These are phyloP conservation scores for Corythaixoides concolor DNA, from an alignment of 2,113 vertebrate species.

Conservation along the genomic window DNA sequence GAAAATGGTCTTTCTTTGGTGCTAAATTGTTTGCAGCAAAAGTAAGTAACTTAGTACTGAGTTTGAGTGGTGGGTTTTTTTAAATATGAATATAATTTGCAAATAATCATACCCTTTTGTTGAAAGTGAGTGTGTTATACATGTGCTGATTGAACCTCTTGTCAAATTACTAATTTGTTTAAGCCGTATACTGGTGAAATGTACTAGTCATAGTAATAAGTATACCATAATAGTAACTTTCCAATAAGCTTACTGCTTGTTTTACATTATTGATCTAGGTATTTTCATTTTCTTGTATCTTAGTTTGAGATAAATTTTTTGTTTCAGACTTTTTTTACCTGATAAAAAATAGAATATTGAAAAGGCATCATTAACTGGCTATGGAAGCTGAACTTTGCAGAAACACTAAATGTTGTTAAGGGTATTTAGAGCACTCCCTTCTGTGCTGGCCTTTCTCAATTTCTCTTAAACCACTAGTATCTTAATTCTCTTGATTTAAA, in stretches of 20 bases:
- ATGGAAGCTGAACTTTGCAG: not conserved
- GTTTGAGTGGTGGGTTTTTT: accelerated
- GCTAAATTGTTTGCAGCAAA: slow-evolving; percentile 91
- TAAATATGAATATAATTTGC: not conserved
- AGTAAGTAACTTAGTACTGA: slow-evolving; percentile 74
- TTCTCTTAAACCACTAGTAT: not conserved
- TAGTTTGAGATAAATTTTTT: not conserved
- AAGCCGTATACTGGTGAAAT: not conserved
- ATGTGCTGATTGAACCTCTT: not conserved
- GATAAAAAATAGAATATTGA: not conserved
- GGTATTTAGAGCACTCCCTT: not conserved
- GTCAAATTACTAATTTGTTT: not conserved
- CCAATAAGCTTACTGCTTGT: not conserved
- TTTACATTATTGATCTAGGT: not conserved
- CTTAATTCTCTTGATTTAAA: not conserved
- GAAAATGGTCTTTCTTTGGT: slow-evolving; percentile 96
- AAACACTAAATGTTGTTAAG: not conserved
- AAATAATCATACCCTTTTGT: not conserved
- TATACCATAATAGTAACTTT: not conserved
- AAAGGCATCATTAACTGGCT: not conserved
- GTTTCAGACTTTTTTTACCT: not conserved
- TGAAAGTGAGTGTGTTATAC: not conserved
- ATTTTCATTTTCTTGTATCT: not conserved
- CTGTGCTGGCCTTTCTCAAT: not conserved
- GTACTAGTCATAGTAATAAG: not conserved